These are phyloP conservation scores for Hypotaenidia philippensis DNA, from an alignment of 2,797 vertebrate genomes.

Conservation along the genomic window DNA sequence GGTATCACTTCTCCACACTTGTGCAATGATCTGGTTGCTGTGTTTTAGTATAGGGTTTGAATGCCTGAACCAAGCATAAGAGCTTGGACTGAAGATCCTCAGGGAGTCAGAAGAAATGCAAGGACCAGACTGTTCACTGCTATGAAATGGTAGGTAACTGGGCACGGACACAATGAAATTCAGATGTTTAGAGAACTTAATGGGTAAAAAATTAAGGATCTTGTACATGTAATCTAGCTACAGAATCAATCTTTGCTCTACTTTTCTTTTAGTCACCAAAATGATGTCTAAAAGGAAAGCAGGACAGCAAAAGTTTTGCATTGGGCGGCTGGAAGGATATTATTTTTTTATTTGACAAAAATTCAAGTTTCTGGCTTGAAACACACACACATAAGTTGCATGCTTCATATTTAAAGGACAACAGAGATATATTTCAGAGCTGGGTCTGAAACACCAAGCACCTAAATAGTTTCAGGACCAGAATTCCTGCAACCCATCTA, in stretches of 20 bases:
- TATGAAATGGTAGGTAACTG: not conserved
- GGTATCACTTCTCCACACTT: not conserved
- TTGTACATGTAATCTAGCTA: not conserved
- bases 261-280: not conserved
- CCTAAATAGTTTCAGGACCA: not conserved
- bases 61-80: not conserved
- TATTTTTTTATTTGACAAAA: not conserved
- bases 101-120: not conserved
- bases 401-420: not conserved
- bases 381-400: rapidly evolving
- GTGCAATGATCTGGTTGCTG: not conserved
- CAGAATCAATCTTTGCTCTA: not conserved
- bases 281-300: not conserved
- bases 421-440: not conserved
- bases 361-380: not conserved
- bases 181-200: not conserved
- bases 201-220: not conserved
- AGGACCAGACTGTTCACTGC: not conserved
- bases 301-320: rapidly evolving
- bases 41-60: not conserved
- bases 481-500: not conserved
- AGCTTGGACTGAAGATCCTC: not conserved
- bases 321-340: too few species aligned
- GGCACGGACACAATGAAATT: not conserved
- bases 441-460: not conserved